Evolutionary conservation across 2,888 invertebrate genomes (phyloP).

Genomic region (Griposia aprilina): DNA sequence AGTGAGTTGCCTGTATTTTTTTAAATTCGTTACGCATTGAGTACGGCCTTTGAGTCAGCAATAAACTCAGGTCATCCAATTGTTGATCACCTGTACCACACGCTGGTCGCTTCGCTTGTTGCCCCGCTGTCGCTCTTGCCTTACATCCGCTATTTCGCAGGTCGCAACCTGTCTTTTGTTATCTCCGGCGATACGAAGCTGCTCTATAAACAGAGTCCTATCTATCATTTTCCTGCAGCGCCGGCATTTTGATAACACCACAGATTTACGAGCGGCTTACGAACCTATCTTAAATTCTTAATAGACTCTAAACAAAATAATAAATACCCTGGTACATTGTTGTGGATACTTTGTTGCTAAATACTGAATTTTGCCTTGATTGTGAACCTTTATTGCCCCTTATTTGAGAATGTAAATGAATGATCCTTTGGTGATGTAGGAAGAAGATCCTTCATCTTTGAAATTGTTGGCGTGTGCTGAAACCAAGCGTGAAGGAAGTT

Average conservation of each 20-base stretch:
- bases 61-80: background rate
- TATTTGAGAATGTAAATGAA: constrained; percentile 34
- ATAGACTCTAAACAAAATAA: constrained; percentile 62
- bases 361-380: constrained; percentile 10
- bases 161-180: constrained; percentile 50
- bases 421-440: constrained; percentile 13
- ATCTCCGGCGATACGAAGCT: constrained; percentile 46
- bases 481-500: background rate
- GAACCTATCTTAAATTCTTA: constrained; percentile 61
- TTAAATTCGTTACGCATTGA: background rate
- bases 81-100: background rate
- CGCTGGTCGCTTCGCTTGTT: background rate
- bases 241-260: constrained; percentile 71
- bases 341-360: constrained; percentile 48
- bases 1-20: background rate
- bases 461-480: background rate
- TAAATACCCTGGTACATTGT: constrained; percentile 44
- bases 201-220: constrained; percentile 62
- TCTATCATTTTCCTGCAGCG: constrained; percentile 69
- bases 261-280: constrained; percentile 73
- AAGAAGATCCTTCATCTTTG: background rate
- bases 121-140: background rate
- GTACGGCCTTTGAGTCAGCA: background rate
- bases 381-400: constrained; percentile 35
- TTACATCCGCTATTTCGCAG: constrained; percentile 14